Evolutionary conservation across 2,888 invertebrate genomes (phyloP).

Genomic region (Lamproptera curius): DNA sequence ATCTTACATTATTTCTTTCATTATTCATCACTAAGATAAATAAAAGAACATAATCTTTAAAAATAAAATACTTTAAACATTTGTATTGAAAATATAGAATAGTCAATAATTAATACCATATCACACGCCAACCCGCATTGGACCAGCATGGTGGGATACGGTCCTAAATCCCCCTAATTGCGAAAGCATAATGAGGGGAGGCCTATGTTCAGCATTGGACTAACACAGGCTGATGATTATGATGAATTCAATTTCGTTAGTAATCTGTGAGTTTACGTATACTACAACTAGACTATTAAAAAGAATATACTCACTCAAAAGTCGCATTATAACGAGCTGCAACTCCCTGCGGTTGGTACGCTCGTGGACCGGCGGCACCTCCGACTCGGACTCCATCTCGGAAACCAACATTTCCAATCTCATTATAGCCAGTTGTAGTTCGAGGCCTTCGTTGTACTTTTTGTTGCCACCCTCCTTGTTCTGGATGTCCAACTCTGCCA

Average conservation of each 20-base stretch:
- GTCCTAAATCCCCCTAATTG: no score
- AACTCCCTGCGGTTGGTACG: conserved; percentile 89
- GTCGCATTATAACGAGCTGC: conserved; percentile 90
- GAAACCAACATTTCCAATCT: conserved; percentile 85
- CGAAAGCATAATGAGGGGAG: no score
- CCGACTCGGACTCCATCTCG: conserved; percentile 80
- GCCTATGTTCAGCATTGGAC: no score
- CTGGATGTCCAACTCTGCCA: conserved; percentile 84
- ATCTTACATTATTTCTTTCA: no score
- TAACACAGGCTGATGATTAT: no score
- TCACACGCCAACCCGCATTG: no score
- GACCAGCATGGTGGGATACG: no score
- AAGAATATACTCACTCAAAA: conserved; percentile 85
- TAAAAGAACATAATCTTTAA: background rate
- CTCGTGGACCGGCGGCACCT: conserved; percentile 74
- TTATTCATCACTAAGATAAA: no score
- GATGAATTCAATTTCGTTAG: background rate
- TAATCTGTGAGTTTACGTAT: no score
- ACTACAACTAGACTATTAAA: no score
- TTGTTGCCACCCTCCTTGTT: conserved; percentile 44
- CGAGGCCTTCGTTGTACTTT: conserved; percentile 84
- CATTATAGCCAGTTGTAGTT: conserved; percentile 93
- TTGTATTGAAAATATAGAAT: background rate
- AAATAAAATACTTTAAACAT: background rate
- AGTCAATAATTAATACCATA: background rate